These are phyloP conservation scores for Psilopsiagon aymara DNA, from an alignment of 2,113 vertebrate species.

Conservation along the genomic window DNA sequence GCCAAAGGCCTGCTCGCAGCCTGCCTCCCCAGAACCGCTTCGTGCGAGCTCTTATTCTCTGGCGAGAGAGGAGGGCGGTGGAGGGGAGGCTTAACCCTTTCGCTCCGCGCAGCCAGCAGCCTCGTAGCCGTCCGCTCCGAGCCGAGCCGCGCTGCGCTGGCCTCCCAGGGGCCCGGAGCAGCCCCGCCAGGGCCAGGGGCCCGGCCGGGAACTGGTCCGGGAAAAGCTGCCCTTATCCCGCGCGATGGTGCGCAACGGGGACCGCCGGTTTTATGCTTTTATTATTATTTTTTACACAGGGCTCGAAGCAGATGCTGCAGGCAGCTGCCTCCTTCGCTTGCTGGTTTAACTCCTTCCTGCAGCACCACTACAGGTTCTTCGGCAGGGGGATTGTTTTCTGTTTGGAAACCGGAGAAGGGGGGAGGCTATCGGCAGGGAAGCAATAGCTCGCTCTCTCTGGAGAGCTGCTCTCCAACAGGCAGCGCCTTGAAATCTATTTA, in stretches of 20 bases:
- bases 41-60: slow-evolving; percentile 57
- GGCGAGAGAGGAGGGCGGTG: slow-evolving; percentile 50
- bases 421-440: slow-evolving; percentile 71
- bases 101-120: not conserved
- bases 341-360: slow-evolving; percentile 40
- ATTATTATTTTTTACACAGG: not conserved
- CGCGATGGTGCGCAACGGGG: not conserved
- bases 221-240: not conserved
- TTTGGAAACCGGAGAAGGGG: slow-evolving; percentile 69
- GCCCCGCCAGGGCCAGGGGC: not conserved
- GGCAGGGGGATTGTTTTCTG: slow-evolving; percentile 56
- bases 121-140: not conserved
- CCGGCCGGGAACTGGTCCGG: not conserved
- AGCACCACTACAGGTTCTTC: slow-evolving; percentile 56
- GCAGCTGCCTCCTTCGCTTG: not conserved
- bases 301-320: not conserved
- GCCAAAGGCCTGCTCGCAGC: slow-evolving; percentile 71
- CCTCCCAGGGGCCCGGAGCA: not conserved
- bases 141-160: not conserved
- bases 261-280: not conserved
- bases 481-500: slow-evolving; percentile 83
- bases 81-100: slow-evolving; percentile 55
- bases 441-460: slow-evolving; percentile 67
- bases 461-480: slow-evolving; percentile 82
- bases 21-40: slow-evolving; percentile 59